Conservation (phyloP, 2,888 invertebrate genomes). For the Chaitophorus viminalis region DNA sequence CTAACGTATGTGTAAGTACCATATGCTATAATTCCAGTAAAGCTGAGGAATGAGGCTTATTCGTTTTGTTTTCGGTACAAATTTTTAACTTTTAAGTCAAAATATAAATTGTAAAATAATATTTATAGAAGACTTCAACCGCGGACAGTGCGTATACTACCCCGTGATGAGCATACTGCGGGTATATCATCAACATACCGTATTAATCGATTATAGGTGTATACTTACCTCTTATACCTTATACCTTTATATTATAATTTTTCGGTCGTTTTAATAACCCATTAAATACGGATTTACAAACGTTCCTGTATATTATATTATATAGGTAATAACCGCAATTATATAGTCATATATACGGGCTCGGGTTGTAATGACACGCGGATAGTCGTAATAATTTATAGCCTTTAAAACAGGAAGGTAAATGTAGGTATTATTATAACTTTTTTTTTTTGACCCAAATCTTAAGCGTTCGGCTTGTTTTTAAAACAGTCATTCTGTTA, state of each 20-base stretch:
- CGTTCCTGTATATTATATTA: neutral
- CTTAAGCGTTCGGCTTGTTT: slow-evolving; percentile 27
- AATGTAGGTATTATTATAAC: slow-evolving; percentile 13
- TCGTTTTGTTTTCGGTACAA: too few species aligned
- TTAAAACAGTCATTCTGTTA: slow-evolving; percentile 46
- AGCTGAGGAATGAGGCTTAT: too few species aligned
- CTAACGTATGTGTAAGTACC: too few species aligned
- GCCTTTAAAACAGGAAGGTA: slow-evolving; percentile 44
- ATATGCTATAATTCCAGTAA: too few species aligned
- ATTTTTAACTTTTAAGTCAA: too few species aligned
- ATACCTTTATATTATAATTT: neutral
- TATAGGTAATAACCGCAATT: neutral
- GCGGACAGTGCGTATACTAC: too few species aligned
- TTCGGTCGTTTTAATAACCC: neutral
- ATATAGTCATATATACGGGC: neutral
- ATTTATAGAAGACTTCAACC: neutral
- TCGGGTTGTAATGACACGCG: neutral
- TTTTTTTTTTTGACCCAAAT: slow-evolving; percentile 42
- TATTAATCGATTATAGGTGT: neutral
- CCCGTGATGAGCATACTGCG: neutral
- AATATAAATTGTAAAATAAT: neutral
- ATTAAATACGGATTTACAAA: slow-evolving; percentile 13
- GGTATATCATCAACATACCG: neutral
- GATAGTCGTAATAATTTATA: slow-evolving; percentile 37
- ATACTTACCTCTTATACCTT: neutral